These are phyloP conservation scores for Odocoileus hemionus DNA, from an alignment of 2,113 vertebrate genomes.

Conservation along the genomic window DNA sequence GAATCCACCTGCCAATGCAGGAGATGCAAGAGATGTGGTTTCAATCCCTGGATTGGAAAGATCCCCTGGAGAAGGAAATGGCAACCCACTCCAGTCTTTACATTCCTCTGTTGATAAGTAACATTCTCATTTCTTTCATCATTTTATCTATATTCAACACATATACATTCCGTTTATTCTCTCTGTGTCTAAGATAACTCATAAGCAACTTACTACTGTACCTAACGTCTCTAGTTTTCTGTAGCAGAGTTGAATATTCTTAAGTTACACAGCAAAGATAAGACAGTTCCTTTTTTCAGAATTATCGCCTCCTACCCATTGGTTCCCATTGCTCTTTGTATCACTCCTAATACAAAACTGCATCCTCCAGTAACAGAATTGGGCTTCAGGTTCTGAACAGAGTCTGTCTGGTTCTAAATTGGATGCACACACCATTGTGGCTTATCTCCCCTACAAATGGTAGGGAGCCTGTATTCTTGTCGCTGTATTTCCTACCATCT, in stretches of 20 bases:
- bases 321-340: not conserved
- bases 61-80: not conserved
- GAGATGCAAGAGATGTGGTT: not conserved
- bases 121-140: not conserved
- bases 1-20: not conserved
- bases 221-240: not conserved
- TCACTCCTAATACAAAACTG: not conserved
- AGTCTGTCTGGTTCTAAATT: not conserved
- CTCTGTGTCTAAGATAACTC: not conserved
- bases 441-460: not conserved
- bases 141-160: not conserved
- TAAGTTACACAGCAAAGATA: not conserved
- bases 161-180: not conserved
- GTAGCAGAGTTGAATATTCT: not conserved
- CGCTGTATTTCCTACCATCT: not conserved
- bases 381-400: not conserved
- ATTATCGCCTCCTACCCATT: not conserved
- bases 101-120: not conserved
- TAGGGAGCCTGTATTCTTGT: not conserved
- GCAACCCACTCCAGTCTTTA: not conserved
- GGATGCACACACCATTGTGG: too few species aligned
- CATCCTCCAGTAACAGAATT: not conserved
- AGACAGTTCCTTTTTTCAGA: not conserved
- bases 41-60: not conserved
- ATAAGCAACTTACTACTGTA: not conserved